Conservation (phyloP, 2,113 vertebrate genomes). For the Chascanopsetta lugubris region DNA sequence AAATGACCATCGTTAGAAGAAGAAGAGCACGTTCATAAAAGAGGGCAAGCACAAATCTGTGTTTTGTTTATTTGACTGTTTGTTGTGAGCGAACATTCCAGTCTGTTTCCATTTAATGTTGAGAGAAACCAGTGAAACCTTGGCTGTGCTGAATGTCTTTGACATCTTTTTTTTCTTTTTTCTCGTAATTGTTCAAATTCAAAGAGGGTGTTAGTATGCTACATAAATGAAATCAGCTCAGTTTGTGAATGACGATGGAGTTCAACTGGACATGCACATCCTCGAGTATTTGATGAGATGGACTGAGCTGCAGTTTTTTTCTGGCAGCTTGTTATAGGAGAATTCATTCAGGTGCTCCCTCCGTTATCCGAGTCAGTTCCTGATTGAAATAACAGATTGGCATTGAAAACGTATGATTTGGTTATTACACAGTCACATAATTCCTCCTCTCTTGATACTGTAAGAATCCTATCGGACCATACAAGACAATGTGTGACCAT, state of each 20-base stretch:
- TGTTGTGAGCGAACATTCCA: constrained; percentile 71
- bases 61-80: constrained; percentile 41
- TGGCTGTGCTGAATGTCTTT: constrained; percentile 63
- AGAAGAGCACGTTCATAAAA: constrained; percentile 27
- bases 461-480: constrained; percentile 15
- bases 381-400: neutral
- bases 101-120: constrained; percentile 54
- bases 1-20: constrained; percentile 15
- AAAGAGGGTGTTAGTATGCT: constrained; percentile 53
- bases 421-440: neutral
- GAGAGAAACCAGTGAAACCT: constrained; percentile 55
- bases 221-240: constrained; percentile 57
- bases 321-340: neutral
- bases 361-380: constrained; percentile 11
- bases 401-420: neutral
- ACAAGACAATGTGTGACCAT: constrained; percentile 8
- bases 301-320: constrained; percentile 3
- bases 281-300: constrained; percentile 13
- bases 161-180: constrained; percentile 56
- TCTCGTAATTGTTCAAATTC: constrained; percentile 73
- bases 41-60: constrained; percentile 76
- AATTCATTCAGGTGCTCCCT: neutral
- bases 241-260: constrained; percentile 58
- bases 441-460: constrained; percentile 1
- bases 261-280: constrained; percentile 40